Conservation (phyloP, 1,140 invertebrate genomes). For the Drosophila subpulchrella region DNA sequence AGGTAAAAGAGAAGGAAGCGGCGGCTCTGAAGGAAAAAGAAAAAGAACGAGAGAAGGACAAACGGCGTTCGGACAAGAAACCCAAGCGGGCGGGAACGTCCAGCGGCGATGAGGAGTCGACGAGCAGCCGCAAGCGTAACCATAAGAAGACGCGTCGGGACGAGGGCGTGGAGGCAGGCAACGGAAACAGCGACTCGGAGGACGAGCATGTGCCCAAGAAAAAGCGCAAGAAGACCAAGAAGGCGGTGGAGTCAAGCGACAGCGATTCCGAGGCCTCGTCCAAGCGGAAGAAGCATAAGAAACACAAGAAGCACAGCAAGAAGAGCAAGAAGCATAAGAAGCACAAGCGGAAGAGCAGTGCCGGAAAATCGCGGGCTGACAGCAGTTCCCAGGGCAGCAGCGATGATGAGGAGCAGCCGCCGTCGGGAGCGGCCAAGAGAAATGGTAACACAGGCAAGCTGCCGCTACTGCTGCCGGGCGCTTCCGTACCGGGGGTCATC, state of each 20-base stretch:
- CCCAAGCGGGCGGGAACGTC: constrained; percentile 32
- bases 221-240: constrained; percentile 85
- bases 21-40: constrained; percentile 46
- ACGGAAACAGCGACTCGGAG: constrained; percentile 83
- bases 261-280: constrained; percentile 87
- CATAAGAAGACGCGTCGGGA: constrained; percentile 82
- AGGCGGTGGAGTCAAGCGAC: constrained; percentile 85
- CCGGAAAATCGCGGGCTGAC: constrained; percentile 85
- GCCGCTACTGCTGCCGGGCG: constrained; percentile 86
- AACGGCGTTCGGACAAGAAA: constrained; percentile 68
- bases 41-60: constrained; percentile 43
- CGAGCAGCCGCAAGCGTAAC: constrained; percentile 61
- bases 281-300: constrained; percentile 88
- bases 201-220: constrained; percentile 85
- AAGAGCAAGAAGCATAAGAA: constrained; percentile 89
- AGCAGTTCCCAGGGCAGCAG: constrained; percentile 87
- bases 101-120: constrained; percentile 35
- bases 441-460: constrained; percentile 61
- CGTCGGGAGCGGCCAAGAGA: constrained; percentile 70
- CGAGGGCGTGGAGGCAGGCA: constrained; percentile 46
- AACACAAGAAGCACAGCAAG: constrained; percentile 90
- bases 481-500: constrained; percentile 85
- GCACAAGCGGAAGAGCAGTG: constrained; percentile 86
- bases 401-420: constrained; percentile 83
- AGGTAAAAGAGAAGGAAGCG: constrained; percentile 43